Percentiles rank a stretch among this genome's conserved stretches.
These are phyloP conservation scores for Hydroisotoma schaefferi DNA, from an alignment of 2,888 invertebrate species.

Conservation along the genomic window DNA sequence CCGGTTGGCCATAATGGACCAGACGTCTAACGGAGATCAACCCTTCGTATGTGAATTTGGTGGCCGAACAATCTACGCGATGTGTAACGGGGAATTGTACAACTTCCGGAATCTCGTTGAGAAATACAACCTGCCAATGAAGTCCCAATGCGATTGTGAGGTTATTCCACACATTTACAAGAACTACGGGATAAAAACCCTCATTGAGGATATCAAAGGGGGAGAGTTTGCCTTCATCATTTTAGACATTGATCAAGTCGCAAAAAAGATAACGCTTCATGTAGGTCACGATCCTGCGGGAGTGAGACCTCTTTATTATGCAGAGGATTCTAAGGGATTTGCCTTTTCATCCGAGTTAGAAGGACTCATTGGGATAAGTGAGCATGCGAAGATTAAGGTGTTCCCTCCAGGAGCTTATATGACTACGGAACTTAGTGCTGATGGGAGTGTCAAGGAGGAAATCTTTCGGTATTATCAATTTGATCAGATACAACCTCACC, in stretches of 20 bases:
- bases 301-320: constrained; percentile 37
- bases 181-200: constrained; percentile 30
- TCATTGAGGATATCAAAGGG: constrained; percentile 36
- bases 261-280: constrained; percentile 24
- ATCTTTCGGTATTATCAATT: constrained; percentile 33
- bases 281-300: constrained; percentile 40
- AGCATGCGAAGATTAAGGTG: constrained; percentile 28
- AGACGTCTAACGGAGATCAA: constrained; percentile 39
- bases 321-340: constrained; percentile 32
- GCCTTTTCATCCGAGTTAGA: constrained; percentile 34
- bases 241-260: constrained; percentile 35
- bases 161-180: constrained; percentile 38
- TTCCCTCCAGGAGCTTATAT: constrained; percentile 41
- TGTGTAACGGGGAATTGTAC: constrained; percentile 42
- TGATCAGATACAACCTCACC: constrained; percentile 30
- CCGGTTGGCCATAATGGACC: constrained; percentile 40
- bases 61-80: constrained; percentile 37
- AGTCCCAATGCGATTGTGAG: constrained; percentile 38
- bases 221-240: constrained; percentile 43
- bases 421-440: constrained; percentile 25
- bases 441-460: constrained; percentile 20
- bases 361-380: constrained; percentile 25
- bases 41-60: constrained; percentile 40
- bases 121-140: constrained; percentile 32
- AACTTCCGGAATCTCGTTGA: constrained; percentile 23